A percentile compares a stretch with the other conserved stretches of the same genome.
These are phyloP conservation scores for Torymus tubicola DNA, from an alignment of 2,888 invertebrate species.

Conservation along the genomic window DNA sequence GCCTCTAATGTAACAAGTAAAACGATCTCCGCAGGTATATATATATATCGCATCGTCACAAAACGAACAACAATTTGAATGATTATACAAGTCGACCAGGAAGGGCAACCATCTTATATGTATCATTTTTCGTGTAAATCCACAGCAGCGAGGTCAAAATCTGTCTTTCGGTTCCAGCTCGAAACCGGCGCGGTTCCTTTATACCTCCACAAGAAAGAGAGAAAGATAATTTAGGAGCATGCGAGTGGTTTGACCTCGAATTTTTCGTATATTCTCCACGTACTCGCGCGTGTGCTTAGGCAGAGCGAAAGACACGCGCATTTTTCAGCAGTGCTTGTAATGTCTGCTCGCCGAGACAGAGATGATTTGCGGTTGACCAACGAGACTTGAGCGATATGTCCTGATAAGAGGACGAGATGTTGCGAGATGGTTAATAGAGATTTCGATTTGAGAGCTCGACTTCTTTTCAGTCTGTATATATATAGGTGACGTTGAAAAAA, in stretches of 20 bases:
- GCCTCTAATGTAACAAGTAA: too few species aligned
- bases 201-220: constrained; percentile 7
- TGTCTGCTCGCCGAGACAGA: not conserved
- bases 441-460: too few species aligned
- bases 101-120: too few species aligned
- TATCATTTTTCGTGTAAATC: constrained; percentile 25
- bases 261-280: not conserved
- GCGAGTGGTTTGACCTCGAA: constrained; percentile 14
- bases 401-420: not conserved
- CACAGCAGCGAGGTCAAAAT: constrained; percentile 23
- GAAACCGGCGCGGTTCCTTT: constrained; percentile 20
- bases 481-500: too few species aligned
- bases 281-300: not conserved
- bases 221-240: constrained; percentile 26
- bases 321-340: constrained; percentile 11
- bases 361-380: not conserved
- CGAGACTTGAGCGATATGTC: not conserved
- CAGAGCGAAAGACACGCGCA: not conserved
- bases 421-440: not conserved
- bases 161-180: not conserved
- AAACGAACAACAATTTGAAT: too few species aligned
- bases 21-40: too few species aligned
- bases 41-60: too few species aligned
- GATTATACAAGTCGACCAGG: too few species aligned
- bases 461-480: too few species aligned